These are phyloP conservation scores for Rhynchotus rufescens DNA, from an alignment of 2,797 vertebrate genomes.

Conservation along the genomic window DNA sequence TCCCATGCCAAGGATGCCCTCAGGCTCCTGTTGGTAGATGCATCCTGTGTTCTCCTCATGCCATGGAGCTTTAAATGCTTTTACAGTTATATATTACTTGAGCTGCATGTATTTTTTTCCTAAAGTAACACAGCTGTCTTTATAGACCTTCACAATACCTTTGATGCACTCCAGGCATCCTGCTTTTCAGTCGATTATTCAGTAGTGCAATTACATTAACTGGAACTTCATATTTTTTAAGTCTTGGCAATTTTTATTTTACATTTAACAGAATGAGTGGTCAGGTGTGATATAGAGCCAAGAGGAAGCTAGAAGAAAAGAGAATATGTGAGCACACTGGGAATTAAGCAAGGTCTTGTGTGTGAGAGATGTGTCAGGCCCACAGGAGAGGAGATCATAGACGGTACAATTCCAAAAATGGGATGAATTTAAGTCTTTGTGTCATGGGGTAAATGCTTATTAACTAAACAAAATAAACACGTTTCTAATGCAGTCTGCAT, in stretches of 20 bases:
- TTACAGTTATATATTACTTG: slow-evolving; percentile 15
- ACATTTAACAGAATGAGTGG: slow-evolving; percentile 9
- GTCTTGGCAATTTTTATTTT: neutral
- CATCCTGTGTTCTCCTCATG: neutral
- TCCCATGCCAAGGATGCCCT: slow-evolving; percentile 44
- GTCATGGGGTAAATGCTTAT: neutral
- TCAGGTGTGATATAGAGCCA: slow-evolving; percentile 29
- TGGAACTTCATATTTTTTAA: neutral
- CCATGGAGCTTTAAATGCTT: slow-evolving; percentile 37
- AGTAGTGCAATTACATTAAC: slow-evolving; percentile 40
- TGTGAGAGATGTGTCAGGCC: neutral
- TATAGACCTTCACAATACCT: slow-evolving; percentile 44
- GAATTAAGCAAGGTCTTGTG: neutral
- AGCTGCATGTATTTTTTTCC: slow-evolving; percentile 42
- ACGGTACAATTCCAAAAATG: neutral
- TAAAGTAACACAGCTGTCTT: slow-evolving; percentile 34
- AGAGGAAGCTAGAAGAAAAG: slow-evolving; percentile 15
- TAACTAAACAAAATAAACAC: neutral
- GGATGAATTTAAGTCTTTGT: neutral
- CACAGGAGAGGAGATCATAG: neutral
- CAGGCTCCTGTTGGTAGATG: slow-evolving; percentile 7
- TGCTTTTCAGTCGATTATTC: slow-evolving; percentile 26
- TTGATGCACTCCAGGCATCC: slow-evolving; percentile 61
- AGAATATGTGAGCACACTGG: neutral
- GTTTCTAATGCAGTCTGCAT: neutral